Base-by-base conservation (phyloP, 1,140 invertebrate genomes). In the Listronotus bonariensis region DNA sequence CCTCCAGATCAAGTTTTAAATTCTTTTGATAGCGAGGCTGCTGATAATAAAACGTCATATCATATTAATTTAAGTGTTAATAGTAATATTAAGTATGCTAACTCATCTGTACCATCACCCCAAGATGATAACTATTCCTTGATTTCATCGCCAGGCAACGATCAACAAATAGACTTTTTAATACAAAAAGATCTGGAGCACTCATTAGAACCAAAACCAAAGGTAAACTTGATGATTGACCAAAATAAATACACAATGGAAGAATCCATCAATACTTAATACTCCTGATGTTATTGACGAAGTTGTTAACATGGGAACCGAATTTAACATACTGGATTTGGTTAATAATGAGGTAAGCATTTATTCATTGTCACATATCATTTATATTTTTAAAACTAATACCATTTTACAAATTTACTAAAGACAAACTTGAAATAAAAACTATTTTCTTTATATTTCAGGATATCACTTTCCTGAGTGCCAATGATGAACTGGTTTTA, bases 231-330 rank as follows among this genome's bases (percentile, higher is more conserved):
- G 9, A 54, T 67, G 14, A 26, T 41, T 2, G 45, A 65, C 0
- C 38, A 36, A 8, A 42, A 53, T 12, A 67, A 65, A 59, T 65
- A 46, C 9, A 41, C 57, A 8, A 32, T 46, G 17, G n/a, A 54
- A 48, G 17, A 51, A 54, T 20, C 26, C 51, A 11, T 42, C 45
- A n/a, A 45, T 52, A 9, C 40, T 75, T 6, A 71, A 72, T 41
- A 76, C 75, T 6, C 75, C 75, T 0, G 74, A 72, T 56, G 67
- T 76, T 17, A 73, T 76, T 20, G 71, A 74, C 10, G 72, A 71
- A 18, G 69, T 74, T 12, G 68, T 65, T 45, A 32, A 70, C 14
- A 72, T 73, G 51, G 64, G 55, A 9, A 67, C 55, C 11, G 61
- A 55, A 8, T 76, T 76, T 49, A 72, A 76, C 60, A 70, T 76